Conservation (phyloP, 2,888 invertebrate species). For the Torymus texanus region DNA sequence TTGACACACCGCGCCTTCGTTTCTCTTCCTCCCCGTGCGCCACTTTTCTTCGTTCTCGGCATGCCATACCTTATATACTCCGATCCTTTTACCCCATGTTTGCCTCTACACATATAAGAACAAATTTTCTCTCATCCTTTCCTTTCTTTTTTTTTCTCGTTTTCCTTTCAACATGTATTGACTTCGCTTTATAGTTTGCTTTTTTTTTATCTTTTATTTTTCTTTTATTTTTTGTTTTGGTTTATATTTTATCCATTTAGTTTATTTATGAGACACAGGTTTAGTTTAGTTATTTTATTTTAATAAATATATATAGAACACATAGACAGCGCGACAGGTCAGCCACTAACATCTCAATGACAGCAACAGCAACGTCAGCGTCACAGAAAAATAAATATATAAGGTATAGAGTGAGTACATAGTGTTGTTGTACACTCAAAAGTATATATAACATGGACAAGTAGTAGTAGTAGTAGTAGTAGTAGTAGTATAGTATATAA, state of each 20-base stretch:
- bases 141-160: not conserved
- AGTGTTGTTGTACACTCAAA: conserved; percentile 39
- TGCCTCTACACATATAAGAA: too few relatives aligned
- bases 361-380: conserved; percentile 63
- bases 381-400: conserved; percentile 54
- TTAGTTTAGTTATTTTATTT: conserved; percentile 29
- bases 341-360: conserved; percentile 65
- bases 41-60: conserved; percentile 15
- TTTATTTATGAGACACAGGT: too few relatives aligned
- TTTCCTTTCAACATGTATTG: too few relatives aligned
- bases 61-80: not conserved
- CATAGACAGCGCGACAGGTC: conserved; percentile 63
- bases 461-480: conserved; percentile 1
- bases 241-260: too few relatives aligned
- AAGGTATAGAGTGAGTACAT: conserved; percentile 24
- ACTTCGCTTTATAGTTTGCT: too few relatives aligned
- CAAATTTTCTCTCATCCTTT: not conserved
- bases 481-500: conserved; percentile 9
- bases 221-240: too few relatives aligned
- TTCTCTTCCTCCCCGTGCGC: too few relatives aligned
- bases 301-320: conserved; percentile 48
- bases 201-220: too few relatives aligned
- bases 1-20: too few relatives aligned
- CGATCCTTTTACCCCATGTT: not conserved
- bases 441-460: conserved; percentile 29